phyloP scores from a whole-genome alignment of 2,888 invertebrate species.

The Torymus tubicola region DNA sequence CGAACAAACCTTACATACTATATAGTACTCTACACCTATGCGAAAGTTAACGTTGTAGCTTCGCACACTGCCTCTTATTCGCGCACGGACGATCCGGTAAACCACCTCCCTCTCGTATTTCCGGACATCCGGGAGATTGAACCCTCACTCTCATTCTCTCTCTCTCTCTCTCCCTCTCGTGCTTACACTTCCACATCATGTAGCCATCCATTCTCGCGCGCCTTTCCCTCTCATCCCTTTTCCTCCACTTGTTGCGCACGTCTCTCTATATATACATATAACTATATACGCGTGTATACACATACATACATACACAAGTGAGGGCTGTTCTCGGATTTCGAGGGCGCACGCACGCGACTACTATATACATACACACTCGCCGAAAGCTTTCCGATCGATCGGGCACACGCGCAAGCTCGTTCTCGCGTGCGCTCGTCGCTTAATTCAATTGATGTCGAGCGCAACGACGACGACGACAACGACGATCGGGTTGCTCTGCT shows the following conservation, averaged over 20 bases:
- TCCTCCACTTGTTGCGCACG: slow-evolving; percentile 44
- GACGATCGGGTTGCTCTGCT: not conserved
- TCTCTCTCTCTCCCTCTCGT: not conserved
- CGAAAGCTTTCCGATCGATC: not conserved
- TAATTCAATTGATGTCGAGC: slow-evolving; percentile 14
- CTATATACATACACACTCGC: not conserved
- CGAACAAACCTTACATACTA: too few relatives aligned
- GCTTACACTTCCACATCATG: too few relatives aligned
- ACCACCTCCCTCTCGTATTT: not conserved
- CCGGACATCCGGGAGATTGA: slow-evolving; percentile 3
- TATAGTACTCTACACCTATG: too few relatives aligned
- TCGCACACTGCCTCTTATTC: too few relatives aligned
- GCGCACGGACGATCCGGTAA: not conserved
- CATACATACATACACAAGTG: not conserved
- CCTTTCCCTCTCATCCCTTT: not conserved
- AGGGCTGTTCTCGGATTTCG: slow-evolving; percentile 27
- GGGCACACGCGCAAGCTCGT: not conserved
- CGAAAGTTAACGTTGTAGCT: too few relatives aligned
- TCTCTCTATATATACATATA: not conserved
- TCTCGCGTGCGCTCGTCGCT: not conserved
- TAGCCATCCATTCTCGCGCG: not conserved
- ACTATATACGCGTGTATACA: not conserved
- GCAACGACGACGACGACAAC: too few relatives aligned
- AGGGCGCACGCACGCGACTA: slow-evolving; percentile 12
- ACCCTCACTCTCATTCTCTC: not conserved